Conservation (phyloP, 92 coral and sea anemone genomes). For the Siderastrea radians region DNA sequence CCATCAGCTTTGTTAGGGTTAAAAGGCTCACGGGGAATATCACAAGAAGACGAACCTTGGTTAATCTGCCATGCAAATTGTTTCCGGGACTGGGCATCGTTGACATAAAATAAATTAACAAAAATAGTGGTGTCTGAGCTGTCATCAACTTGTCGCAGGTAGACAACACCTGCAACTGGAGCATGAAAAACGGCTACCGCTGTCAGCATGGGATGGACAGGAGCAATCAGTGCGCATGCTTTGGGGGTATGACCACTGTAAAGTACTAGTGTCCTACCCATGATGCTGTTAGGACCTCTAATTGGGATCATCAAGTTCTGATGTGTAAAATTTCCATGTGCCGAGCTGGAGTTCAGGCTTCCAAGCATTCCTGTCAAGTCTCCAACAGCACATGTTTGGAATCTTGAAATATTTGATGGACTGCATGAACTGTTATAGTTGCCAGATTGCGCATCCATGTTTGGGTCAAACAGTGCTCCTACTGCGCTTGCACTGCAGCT, state of each 20-base stretch:
- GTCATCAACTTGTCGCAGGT: constrained; percentile 74
- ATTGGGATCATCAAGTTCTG: constrained; percentile 70
- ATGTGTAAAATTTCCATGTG: constrained; percentile 47
- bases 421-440: constrained; percentile 61
- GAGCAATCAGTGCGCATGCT: constrained; percentile 90
- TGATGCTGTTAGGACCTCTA: constrained; percentile 77
- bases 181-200: constrained; percentile 83
- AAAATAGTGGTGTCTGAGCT: constrained; percentile 68
- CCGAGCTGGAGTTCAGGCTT: constrained; percentile 30
- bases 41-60: constrained; percentile 41
- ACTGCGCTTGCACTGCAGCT: constrained; percentile 75
- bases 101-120: constrained; percentile 81
- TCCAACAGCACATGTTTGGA: constrained; percentile 83
- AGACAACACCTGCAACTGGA: constrained; percentile 89
- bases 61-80: constrained; percentile 66
- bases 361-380: constrained; percentile 86
- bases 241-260: constrained; percentile 57
- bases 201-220: constrained; percentile 50
- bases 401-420: constrained; percentile 28
- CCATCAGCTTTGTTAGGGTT: constrained; percentile 53
- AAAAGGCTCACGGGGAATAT: constrained; percentile 35
- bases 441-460: constrained; percentile 39
- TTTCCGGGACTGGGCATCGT: constrained; percentile 35
- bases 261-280: constrained; percentile 85
- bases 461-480: constrained; percentile 84